Base-by-base conservation (phyloP, 2,888 invertebrate species). In the Thecocarcelia acutangulata region DNA sequence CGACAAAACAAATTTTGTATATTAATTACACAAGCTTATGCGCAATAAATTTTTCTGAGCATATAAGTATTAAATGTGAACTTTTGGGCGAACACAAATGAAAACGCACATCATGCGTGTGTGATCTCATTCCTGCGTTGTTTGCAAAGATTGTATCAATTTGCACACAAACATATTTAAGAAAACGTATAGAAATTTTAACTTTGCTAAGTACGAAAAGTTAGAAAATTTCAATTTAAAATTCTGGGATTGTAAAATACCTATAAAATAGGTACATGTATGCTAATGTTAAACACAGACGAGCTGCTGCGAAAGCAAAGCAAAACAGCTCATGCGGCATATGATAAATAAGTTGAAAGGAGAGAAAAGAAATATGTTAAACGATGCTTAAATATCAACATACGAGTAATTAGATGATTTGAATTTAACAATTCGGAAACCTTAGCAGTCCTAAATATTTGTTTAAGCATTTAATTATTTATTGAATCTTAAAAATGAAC, bases 21-120 rank as follows among this genome's bases (percentile, higher is more conserved):
- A 80, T 76, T 76, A 72, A 80, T 72, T 72, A 63, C 61, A 46
- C 19, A 59, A 44, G 37, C 28, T 44, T 54, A 19, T 37, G 54
- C 28, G 19, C 44, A 56, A 52, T 42, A 19, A 66, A 48, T n/a
- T 64, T 54, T 44, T 37, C 11, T 48, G 21, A 40, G 50, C 21
- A 28, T 40, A 15, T 52, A 48, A 2, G 17, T 13, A 8, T 8
- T 1, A 33, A 33, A 5, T 33, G 33, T 8, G 33, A 33, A 33
- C 33, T 33, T 33, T 33, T 33, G 9, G 5, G 9, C 9, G 33
- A 33, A 15, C 9, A 46, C n/a, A 46, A 46, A 46, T 42, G 15
- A n/a, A 44, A 44, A 44, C 1, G 15, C 9, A 46, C 44, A 44
- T 2, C 15, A 1, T 44, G 21, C 8, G 58, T 33, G 40, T 37